Base-by-base conservation (phyloP, 2,888 invertebrate genomes). In the Tortrix viridana region DNA sequence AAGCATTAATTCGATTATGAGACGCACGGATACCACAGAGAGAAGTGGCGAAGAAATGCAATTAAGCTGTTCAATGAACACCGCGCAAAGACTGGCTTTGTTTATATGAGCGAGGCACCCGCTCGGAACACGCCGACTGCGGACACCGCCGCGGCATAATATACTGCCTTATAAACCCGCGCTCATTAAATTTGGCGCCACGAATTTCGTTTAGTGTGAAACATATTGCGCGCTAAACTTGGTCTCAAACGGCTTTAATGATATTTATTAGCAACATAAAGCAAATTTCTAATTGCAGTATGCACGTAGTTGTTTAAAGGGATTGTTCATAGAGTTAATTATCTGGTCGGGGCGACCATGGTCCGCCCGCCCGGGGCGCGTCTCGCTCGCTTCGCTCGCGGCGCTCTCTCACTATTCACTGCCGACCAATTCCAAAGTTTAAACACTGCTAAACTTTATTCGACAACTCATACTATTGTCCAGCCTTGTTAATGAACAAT, bases 241-340 rank as follows among this genome's bases (percentile, higher is more conserved):
- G 56, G 43, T 57, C 57, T 62, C 65, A 73, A 80, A 76, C 75
- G 72, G 69, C 71, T 72, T 72, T 82, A 82, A 84, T 80, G 74
- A 80, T 84, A 82, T 86, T 86, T 83, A 82, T 84, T 83, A 85
- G 77, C 72, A 76, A 75, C 81, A 80, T 82, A 80, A 81, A 84
- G 84, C 82, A 81, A 82, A 82, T 85, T 82, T 81, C 79, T 88
- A 86, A 86, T 86, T 85, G 81, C 75, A 77, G 77, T 81, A 77
- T 76, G 58, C 57, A 63, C 57, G 62, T 84, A 77, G 82, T 79
- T 76, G 76, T 77, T 78, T 79, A 79, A 77, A 75, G 75, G 83
- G 80, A 81, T 82, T 87, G 88, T 90, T 86, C 84, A 84, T 84
- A 84, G 84, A 89, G 90, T 88, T 90, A 89, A 89, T 91, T 90